Base-by-base conservation (phyloP, 2,113 vertebrate species). In the Globicephala melas region DNA sequence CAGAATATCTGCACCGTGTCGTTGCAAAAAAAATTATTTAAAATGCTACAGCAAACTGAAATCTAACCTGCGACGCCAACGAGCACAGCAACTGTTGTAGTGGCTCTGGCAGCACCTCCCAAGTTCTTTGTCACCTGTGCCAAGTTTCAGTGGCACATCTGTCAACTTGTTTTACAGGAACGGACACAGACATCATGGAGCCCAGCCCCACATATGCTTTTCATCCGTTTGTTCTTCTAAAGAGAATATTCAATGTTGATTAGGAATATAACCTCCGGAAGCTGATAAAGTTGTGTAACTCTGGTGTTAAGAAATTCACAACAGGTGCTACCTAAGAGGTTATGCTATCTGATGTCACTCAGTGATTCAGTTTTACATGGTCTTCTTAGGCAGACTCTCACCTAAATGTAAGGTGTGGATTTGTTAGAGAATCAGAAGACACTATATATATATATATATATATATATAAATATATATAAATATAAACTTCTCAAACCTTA, bases 111-210 rank as follows among this genome's bases (percentile, higher is more conserved):
- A 31, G 58, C 36, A 62, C 63, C 67, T 68, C 20, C 89, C 44
- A 0, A 17, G 60, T 28, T 58, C n/a, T 71, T 38, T 1, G 10
- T 68, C 0, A 1, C 33, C 31, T 50, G 60, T n/a, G 96, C 88
- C 92, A 68, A 92, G 73, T 94, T 91, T 95, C 96, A 95, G 86
- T 18, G 36, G 50, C 28, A 5, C 36, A 3, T 33, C 11, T 20
- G 44, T 55, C 53, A 47, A 86, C 47, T n/a, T 33, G 47, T 33
- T 23, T 62, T 71, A 18, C 71, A 53, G 82, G 84, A 95, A 77
- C 1, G 5, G 5, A 31, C 25, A 60, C 28, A 36, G 14, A 8
- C 21, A n/a, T 28, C 73, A 36, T 4, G 33, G n/a, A 83, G 38
- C 63, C 83, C 36, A 76, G 18, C 70, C 88, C 47, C 14, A 6